A percentile compares a stretch with the other conserved stretches of the same genome.
These are phyloP conservation scores for Agrochola lychnidis DNA, from an alignment of 2,888 invertebrate genomes.

Conservation along the genomic window DNA sequence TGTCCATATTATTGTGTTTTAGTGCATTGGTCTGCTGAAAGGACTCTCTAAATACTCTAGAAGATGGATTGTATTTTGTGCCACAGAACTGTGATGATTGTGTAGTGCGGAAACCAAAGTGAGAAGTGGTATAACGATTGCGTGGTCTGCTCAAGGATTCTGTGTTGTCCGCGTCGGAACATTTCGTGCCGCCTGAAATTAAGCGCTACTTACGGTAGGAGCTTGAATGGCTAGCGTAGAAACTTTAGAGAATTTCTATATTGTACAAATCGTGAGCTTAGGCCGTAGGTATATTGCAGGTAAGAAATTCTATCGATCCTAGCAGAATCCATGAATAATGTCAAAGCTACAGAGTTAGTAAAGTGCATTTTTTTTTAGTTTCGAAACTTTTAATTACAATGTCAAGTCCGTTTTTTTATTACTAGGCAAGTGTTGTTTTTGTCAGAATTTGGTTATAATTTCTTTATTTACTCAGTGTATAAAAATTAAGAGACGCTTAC, in stretches of 20 bases:
- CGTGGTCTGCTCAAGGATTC: slow-evolving; percentile 47
- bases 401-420: background rate
- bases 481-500: background rate
- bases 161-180: slow-evolving; percentile 38
- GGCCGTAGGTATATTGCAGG: slow-evolving; percentile 7
- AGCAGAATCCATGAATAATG: background rate
- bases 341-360: background rate
- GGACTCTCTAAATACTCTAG: background rate
- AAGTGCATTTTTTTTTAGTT: background rate
- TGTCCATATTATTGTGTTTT: slow-evolving; percentile 55
- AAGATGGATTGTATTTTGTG: slow-evolving; percentile 43
- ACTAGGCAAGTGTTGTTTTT: background rate
- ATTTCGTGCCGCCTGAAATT: slow-evolving; percentile 51
- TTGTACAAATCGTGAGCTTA: background rate
- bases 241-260: slow-evolving; percentile 1
- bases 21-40: slow-evolving; percentile 28
- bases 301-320: slow-evolving; percentile 13
- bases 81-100: slow-evolving; percentile 34
- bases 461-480: background rate
- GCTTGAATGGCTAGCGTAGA: slow-evolving; percentile 14
- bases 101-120: slow-evolving; percentile 54
- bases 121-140: slow-evolving; percentile 46
- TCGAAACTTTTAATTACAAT: background rate
- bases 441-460: background rate
- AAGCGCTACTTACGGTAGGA: slow-evolving; percentile 31